Percentiles rank a stretch among this genome's conserved stretches.
Evolutionary conservation across 2,797 vertebrate species (phyloP).

Genomic region (Zalophus californianus): DNA sequence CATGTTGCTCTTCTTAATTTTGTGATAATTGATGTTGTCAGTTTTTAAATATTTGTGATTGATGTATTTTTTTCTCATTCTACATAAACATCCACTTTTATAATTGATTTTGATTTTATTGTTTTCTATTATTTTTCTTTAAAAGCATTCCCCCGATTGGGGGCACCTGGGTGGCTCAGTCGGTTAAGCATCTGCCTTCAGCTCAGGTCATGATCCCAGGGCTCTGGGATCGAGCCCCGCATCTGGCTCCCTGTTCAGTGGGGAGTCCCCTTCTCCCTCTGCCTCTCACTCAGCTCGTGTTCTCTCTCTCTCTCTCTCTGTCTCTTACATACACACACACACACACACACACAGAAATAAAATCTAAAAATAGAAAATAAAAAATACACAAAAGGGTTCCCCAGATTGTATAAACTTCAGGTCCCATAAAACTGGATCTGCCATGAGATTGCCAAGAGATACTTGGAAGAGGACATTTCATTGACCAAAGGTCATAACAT

Average conservation of each 20-base stretch:
- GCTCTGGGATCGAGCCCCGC: no score
- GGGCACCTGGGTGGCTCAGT: no score
- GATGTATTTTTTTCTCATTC: background rate
- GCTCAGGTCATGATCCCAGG: no score
- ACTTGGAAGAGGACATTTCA: background rate
- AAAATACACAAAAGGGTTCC: background rate
- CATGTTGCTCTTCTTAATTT: background rate
- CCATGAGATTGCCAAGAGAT: background rate
- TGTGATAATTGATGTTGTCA: background rate
- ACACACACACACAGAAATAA: no score
- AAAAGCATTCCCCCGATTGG: background rate
- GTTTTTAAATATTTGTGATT: background rate
- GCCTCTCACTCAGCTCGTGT: no score
- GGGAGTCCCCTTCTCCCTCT: no score
- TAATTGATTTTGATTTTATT: background rate
- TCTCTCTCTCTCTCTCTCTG: no score
- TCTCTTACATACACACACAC: no score
- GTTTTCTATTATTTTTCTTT: background rate
- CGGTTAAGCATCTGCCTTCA: no score
- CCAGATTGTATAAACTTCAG: background rate
- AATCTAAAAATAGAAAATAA: no score
- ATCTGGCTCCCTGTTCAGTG: no score
- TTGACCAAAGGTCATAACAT: background rate
- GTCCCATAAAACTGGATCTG: background rate
- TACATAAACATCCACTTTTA: background rate